Evolutionary conservation across 2,797 vertebrate genomes (phyloP), one percentile per base, ranked within the genome.

Genomic region (Poeciliopsis turneri): DNA sequence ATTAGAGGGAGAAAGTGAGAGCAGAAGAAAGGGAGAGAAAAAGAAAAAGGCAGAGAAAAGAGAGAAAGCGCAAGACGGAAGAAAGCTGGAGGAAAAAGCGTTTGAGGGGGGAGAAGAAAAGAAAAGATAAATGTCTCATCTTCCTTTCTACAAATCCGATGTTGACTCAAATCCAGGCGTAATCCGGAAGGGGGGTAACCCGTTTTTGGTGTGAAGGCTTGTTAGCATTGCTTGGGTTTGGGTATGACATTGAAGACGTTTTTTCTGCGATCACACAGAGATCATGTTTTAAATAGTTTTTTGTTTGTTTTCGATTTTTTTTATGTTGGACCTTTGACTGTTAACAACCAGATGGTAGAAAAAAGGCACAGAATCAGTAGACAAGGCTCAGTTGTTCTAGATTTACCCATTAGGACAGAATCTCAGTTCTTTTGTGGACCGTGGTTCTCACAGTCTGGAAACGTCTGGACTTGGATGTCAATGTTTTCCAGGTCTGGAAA

Each of bases 111-210:
- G 70, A 36, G 53, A 5, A 53, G 53, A 74, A 79, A 70, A 83
- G 77, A 85, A 87, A 86, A 92, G 85, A 92, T 91, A 92, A 93
- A 91, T 71, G 89, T 93, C 89, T 94, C 90, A 92, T 93, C 89
- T 90, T 93, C 88, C 91, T 81, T 86, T 90, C 88, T 77, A 87
- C 89, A 95, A 95, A 95, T 94, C 94, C 90, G 69, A 89, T 89
- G 82, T 92, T 80, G 88, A 92, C 90, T 94, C 87, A 94, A 95
- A 96, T 95, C 94, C 95, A 72, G 59, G 86, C 82, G 73, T 96
- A 95, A 95, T 95, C 93, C 93, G 85, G 13, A 13, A 6, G 68
- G 68, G 10, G 78, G 10, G 77, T 7, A 93, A 92, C 93, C 90
- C 81, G 59, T 85, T 88, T 69, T 85, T 81, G 88, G 90, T 90